A percentile compares a stretch with the other conserved stretches of the same genome.
phyloP scores from a whole-genome alignment of 2,888 invertebrate genomes.

The Callyntrura guangdongensis region DNA sequence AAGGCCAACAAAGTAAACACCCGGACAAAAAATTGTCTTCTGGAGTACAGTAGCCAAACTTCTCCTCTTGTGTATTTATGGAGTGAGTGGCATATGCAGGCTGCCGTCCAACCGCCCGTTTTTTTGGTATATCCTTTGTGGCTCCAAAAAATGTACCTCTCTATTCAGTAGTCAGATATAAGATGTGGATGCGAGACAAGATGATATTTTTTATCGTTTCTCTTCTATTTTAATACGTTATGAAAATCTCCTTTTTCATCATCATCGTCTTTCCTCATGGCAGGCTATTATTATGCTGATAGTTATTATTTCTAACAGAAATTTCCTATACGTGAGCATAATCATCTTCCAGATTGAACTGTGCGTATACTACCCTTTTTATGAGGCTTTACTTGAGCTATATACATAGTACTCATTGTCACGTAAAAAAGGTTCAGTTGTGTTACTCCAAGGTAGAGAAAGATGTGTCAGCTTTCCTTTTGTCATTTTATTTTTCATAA shows the following conservation, averaged over 20 bases:
- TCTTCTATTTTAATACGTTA: slow-evolving; percentile 56
- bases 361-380: slow-evolving; percentile 53
- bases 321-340: slow-evolving; percentile 32
- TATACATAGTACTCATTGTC: slow-evolving; percentile 72
- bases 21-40: slow-evolving; percentile 63
- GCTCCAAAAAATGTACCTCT: background rate
- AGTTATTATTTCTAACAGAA: slow-evolving; percentile 43
- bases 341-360: slow-evolving; percentile 31
- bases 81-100: slow-evolving; percentile 44
- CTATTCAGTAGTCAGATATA: background rate
- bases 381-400: slow-evolving; percentile 53
- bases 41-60: slow-evolving; percentile 44
- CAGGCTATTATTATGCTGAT: slow-evolving; percentile 65
- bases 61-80: slow-evolving; percentile 5
- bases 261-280: slow-evolving; percentile 16
- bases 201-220: slow-evolving; percentile 62
- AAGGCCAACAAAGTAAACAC: slow-evolving; percentile 34
- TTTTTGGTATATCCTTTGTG: slow-evolving; percentile 18
- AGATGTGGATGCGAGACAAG: slow-evolving; percentile 51
- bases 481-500: slow-evolving; percentile 68
- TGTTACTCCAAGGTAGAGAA: background rate
- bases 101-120: slow-evolving; percentile 61
- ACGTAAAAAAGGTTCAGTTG: slow-evolving; percentile 57
- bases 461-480: slow-evolving; percentile 70
- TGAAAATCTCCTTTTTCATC: slow-evolving; percentile 64